These are phyloP conservation scores for Syngnathus scovelli DNA, from an alignment of 2,113 vertebrate species.

Conservation along the genomic window DNA sequence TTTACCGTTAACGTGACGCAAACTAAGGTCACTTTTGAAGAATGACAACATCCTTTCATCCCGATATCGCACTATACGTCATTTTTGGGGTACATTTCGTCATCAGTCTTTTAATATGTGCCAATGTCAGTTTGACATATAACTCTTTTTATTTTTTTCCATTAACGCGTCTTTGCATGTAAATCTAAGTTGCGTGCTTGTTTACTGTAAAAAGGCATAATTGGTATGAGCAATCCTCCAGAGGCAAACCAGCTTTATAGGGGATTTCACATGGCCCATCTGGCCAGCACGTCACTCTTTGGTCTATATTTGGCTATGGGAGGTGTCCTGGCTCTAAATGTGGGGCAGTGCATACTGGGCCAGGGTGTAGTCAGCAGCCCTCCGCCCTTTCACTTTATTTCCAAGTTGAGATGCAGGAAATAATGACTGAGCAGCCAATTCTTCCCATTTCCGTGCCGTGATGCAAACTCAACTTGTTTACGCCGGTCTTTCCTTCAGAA, in stretches of 20 bases:
- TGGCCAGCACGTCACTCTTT: slow-evolving; percentile 59
- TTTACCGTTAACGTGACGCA: not conserved
- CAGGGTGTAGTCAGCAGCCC: slow-evolving; percentile 52
- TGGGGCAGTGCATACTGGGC: slow-evolving; percentile 47
- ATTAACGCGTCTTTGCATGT: not conserved
- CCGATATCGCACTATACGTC: not conserved
- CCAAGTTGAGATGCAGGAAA: slow-evolving; percentile 25
- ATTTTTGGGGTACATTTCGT: not conserved
- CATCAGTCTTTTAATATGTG: not conserved
- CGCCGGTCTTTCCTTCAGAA: slow-evolving; percentile 60
- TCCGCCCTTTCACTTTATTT: slow-evolving; percentile 17
- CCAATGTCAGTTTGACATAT: not conserved
- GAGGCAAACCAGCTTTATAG: slow-evolving; percentile 55
- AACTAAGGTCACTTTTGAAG: not conserved
- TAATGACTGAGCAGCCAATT: slow-evolving; percentile 15
- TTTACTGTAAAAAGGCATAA: not conserved
- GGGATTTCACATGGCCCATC: slow-evolving; percentile 70
- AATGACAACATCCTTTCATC: not conserved
- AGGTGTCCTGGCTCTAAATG: slow-evolving; percentile 54
- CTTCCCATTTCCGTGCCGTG: not conserved
- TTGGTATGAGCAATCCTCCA: slow-evolving; percentile 49
- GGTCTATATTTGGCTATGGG: slow-evolving; percentile 72
- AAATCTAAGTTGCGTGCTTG: not conserved
- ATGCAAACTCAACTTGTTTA: not conserved
- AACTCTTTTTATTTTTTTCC: not conserved